These are phyloP conservation scores for Chiridota heheva DNA, from an alignment of 35 echinoderm and acorn worm genomes.

Conservation along the genomic window DNA sequence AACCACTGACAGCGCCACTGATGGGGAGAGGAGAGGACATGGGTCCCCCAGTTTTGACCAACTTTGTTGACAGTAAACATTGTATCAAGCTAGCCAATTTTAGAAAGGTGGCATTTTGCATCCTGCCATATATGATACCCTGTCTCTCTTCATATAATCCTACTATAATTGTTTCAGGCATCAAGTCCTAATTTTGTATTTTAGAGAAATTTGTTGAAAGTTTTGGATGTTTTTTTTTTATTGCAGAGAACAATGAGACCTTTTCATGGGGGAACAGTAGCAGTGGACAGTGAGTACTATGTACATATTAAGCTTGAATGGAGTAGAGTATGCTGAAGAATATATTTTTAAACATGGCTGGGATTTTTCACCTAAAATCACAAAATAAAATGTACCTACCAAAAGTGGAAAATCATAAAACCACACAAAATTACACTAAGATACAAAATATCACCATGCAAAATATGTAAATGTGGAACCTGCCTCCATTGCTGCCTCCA, in stretches of 20 bases:
- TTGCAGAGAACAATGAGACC: slow-evolving; percentile 61
- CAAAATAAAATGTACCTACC: not conserved
- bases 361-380: not conserved
- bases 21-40: too few relatives aligned
- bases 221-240: slow-evolving; percentile 26
- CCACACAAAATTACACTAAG: not conserved
- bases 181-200: not conserved
- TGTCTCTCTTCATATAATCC: not conserved
- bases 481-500: too few relatives aligned
- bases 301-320: not conserved
- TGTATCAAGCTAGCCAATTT: not conserved
- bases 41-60: too few relatives aligned
- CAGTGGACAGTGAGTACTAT: slow-evolving; percentile 94
- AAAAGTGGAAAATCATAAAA: not conserved
- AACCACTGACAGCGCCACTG: too few relatives aligned
- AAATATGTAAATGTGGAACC: not conserved
- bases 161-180: not conserved
- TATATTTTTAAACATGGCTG: too few relatives aligned
- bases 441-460: not conserved
- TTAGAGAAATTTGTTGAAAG: not conserved
- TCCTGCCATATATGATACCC: not conserved
- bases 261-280: slow-evolving; percentile 87
- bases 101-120: not conserved
- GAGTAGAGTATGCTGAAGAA: not conserved
- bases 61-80: not conserved